Evolutionary conservation across 2,797 vertebrate species (phyloP).

Genomic region (Diglossa cyanea): DNA sequence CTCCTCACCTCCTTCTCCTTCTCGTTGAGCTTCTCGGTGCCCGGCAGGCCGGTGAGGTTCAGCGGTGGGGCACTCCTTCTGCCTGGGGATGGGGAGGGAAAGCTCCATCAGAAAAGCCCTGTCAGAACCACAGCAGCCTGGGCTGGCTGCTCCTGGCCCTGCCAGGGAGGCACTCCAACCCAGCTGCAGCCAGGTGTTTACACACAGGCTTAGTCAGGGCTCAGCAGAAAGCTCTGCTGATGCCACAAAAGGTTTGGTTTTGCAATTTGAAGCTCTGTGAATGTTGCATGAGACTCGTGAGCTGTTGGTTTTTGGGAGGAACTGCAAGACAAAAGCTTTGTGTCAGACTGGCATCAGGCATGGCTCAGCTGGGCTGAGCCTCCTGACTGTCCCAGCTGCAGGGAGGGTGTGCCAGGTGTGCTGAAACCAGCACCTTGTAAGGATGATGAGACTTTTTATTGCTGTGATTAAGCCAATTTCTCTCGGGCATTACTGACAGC

Average conservation of each 20-base stretch:
- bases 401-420: not conserved
- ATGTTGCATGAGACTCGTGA: not conserved
- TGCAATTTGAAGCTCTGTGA: not conserved
- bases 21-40: conserved; percentile 96
- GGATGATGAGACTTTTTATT: not conserved
- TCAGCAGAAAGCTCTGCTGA: not conserved
- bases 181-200: not conserved
- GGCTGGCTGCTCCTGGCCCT: not conserved
- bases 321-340: not conserved
- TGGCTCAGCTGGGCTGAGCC: not conserved
- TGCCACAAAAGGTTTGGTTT: not conserved
- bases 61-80: conserved; percentile 92
- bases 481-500: not conserved
- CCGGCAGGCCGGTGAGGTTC: conserved; percentile 95
- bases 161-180: not conserved
- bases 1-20: conserved; percentile 93
- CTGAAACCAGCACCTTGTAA: not conserved
- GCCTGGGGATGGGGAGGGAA: conserved; percentile 71
- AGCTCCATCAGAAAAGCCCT: not conserved
- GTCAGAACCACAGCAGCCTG: no score
- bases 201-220: not conserved
- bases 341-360: not conserved
- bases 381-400: not conserved
- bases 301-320: not conserved
- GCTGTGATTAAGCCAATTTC: not conserved